Conservation (phyloP, 1,140 invertebrate genomes). For the Ylistrum balloti region DNA sequence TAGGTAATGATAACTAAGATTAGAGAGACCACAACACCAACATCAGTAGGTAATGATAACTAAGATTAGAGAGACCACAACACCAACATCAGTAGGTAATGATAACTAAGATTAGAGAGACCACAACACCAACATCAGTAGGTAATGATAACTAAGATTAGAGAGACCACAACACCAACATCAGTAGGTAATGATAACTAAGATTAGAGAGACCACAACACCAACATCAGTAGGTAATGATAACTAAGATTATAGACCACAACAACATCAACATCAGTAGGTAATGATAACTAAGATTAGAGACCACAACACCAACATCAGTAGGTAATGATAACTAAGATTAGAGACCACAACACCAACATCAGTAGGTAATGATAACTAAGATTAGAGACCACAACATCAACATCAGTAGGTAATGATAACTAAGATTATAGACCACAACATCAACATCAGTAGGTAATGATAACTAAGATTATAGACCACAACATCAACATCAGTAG, state of each 20-base stretch:
- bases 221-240: not conserved
- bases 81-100: not conserved
- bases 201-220: not conserved
- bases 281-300: no score
- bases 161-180: not conserved
- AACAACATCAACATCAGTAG: no score
- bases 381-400: not conserved
- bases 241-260: no score
- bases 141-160: no score
- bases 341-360: not conserved
- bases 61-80: not conserved
- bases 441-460: no score
- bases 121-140: no score
- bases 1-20: no score
- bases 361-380: not conserved
- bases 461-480: no score
- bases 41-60: not conserved
- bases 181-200: not conserved
- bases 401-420: no score
- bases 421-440: no score
- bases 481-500: no score
- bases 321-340: no score
- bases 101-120: not conserved
- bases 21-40: not conserved
- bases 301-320: not conserved